Conservation (phyloP, 1,140 invertebrate species). For the Drosophila mauritiana region DNA sequence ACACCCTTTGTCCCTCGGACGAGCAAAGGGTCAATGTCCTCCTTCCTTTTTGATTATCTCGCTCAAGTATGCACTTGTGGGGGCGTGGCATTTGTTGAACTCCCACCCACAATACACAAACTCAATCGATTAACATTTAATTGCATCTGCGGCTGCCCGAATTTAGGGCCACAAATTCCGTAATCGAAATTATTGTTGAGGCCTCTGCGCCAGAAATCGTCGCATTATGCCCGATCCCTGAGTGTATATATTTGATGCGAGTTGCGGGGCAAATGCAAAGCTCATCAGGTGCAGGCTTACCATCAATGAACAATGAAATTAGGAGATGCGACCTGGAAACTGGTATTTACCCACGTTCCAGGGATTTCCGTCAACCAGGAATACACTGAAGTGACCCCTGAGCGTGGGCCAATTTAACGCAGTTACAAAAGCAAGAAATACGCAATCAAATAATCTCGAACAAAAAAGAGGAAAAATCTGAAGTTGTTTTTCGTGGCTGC, state of each 20-base stretch:
- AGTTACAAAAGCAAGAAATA: conserved; percentile 21
- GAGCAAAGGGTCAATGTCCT: conserved; percentile 27
- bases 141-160: conserved; percentile 58
- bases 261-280: background rate
- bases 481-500: conserved; percentile 45
- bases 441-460: background rate
- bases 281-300: conserved; percentile 14
- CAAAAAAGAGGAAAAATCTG: conserved; percentile 40
- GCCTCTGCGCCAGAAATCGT: conserved; percentile 29
- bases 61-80: conserved; percentile 26
- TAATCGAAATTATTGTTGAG: conserved; percentile 76
- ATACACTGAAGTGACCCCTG: conserved; percentile 39
- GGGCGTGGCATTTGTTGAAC: conserved; percentile 33
- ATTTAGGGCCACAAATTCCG: conserved; percentile 41
- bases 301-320: conserved; percentile 52
- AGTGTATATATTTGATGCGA: conserved; percentile 1
- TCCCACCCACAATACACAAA: conserved; percentile 38
- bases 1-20: background rate
- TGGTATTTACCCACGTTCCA: background rate
- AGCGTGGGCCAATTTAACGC: conserved; percentile 46
- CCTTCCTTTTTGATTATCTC: conserved; percentile 35
- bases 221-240: conserved; percentile 9
- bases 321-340: conserved; percentile 9
- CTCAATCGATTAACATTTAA: conserved; percentile 80
- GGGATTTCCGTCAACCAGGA: conserved; percentile 24